Evolutionary conservation across 2,113 vertebrate genomes (phyloP).

Genomic region (Malurus alboscapulatus): DNA sequence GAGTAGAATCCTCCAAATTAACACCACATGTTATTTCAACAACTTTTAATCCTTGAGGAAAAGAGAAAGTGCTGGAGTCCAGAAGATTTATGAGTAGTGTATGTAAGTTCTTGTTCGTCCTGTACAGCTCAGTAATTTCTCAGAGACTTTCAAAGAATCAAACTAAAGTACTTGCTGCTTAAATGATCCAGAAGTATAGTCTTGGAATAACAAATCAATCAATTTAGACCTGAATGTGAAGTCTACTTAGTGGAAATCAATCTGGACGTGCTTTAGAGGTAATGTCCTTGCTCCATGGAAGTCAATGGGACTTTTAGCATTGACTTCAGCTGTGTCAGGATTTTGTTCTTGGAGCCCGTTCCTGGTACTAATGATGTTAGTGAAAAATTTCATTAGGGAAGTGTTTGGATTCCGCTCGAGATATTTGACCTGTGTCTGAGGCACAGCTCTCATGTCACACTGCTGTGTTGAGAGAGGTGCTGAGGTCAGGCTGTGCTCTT

Average conservation of each 20-base stretch:
- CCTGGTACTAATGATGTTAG: background rate
- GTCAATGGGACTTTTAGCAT: background rate
- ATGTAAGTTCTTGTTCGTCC: background rate
- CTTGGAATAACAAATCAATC: constrained; percentile 25
- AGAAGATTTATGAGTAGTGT: constrained; percentile 19
- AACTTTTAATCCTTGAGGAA: constrained; percentile 9
- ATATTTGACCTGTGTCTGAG: background rate
- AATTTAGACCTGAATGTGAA: background rate
- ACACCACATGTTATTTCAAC: background rate
- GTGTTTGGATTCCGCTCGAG: background rate
- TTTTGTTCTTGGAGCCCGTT: background rate
- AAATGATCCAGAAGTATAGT: constrained; percentile 4
- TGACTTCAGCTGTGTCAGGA: background rate
- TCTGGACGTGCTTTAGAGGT: background rate
- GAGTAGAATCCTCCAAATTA: background rate
- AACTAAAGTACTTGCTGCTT: background rate
- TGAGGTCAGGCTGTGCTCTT: background rate
- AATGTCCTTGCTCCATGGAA: background rate
- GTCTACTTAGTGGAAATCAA: constrained; percentile 7
- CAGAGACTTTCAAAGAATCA: background rate
- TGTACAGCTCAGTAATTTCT: constrained; percentile 16
- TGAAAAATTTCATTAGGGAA: background rate
- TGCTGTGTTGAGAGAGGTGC: background rate
- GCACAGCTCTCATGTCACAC: accelerated
- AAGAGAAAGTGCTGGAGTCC: background rate